Conservation (phyloP, 2,797 vertebrate species). For the Ataeniobius toweri region DNA sequence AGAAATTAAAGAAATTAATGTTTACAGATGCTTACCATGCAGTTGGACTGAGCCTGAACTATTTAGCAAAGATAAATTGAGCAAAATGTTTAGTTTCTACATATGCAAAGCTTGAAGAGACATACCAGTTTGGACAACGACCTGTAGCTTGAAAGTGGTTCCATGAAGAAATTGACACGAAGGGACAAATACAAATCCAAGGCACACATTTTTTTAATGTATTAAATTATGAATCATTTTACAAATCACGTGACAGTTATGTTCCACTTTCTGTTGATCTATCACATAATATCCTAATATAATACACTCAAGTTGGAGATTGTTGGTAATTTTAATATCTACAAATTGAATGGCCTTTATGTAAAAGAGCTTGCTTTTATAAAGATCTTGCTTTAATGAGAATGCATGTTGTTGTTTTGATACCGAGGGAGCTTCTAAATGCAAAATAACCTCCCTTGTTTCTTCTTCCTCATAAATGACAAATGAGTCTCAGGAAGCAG, state of each 20-base stretch:
- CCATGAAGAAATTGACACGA: background rate
- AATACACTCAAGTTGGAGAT: background rate
- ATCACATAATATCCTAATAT: background rate
- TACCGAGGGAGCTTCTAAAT: constrained; percentile 22
- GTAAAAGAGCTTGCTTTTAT: background rate
- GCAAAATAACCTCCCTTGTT: constrained; percentile 31
- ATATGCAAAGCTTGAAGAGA: background rate
- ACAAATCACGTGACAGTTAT: background rate
- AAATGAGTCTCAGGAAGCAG: constrained; percentile 39
- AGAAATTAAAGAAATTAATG: background rate
- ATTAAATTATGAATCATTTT: background rate
- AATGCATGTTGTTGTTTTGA: background rate
- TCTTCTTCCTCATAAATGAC: constrained; percentile 30
- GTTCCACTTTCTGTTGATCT: background rate
- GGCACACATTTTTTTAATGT: background rate
- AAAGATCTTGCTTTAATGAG: constrained; percentile 7
- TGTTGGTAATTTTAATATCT: background rate
- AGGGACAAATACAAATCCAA: background rate
- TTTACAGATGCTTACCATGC: background rate
- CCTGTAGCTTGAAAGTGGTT: too few relatives aligned
- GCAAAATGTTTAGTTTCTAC: background rate
- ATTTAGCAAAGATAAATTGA: background rate
- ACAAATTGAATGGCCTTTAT: constrained; percentile 3
- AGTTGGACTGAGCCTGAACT: background rate
- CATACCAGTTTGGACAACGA: background rate